Conservation (phyloP, 1,140 invertebrate species). For the Caerostris extrusa region DNA sequence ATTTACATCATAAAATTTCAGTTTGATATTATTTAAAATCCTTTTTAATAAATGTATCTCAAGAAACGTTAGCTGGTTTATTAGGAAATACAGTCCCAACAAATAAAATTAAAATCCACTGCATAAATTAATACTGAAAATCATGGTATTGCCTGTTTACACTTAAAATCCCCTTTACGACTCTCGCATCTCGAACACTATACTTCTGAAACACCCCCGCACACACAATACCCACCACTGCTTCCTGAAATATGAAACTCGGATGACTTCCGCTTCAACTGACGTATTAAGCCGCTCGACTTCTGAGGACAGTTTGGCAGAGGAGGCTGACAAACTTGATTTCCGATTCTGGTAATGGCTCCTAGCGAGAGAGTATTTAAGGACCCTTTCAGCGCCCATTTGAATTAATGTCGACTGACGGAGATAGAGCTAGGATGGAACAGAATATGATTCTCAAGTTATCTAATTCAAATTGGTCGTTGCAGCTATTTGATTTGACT, state of each 20-base stretch:
- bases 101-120: too few species aligned
- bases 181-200: too few species aligned
- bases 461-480: background rate
- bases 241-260: background rate
- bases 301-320: background rate
- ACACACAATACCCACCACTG: too few species aligned
- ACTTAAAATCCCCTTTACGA: too few species aligned
- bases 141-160: too few species aligned
- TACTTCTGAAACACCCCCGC: too few species aligned
- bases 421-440: background rate
- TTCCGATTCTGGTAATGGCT: background rate
- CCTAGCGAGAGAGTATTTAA: background rate
- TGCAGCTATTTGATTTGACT: background rate
- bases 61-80: too few species aligned
- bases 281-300: background rate
- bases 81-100: too few species aligned
- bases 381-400: background rate
- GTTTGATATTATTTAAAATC: too few species aligned
- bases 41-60: too few species aligned
- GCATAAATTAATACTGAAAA: too few species aligned
- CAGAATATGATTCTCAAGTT: background rate
- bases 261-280: background rate
- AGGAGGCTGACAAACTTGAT: background rate
- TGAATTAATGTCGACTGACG: background rate
- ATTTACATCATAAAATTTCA: too few species aligned